phyloP scores from a whole-genome alignment of 2,797 vertebrate species.

The Eutrigla gurnardus region DNA sequence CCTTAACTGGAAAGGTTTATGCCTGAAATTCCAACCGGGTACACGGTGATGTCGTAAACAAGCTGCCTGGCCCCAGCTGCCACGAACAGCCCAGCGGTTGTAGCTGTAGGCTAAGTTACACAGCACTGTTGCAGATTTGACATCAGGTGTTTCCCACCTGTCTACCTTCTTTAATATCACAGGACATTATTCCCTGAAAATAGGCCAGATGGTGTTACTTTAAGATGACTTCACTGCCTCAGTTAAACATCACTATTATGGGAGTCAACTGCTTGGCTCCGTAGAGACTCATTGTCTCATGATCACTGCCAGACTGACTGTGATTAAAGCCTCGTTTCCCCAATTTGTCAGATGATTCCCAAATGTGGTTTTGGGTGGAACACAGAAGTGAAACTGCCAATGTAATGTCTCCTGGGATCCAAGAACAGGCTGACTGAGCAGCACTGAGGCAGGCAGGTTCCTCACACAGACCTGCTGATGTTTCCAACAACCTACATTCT shows the following conservation, averaged over 20 bases:
- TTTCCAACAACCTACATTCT: neutral
- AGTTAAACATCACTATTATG: neutral
- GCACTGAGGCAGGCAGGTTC: conserved; percentile 19
- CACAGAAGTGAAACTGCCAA: conserved; percentile 70
- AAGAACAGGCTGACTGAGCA: conserved; percentile 35
- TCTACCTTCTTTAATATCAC: neutral
- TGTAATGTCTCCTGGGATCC: conserved; percentile 42
- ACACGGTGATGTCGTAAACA: conserved; percentile 42
- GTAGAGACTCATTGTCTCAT: neutral
- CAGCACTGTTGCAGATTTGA: neutral
- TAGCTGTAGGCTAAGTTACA: conserved; percentile 13
- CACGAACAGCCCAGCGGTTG: conserved; percentile 5
- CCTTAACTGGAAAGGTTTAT: neutral
- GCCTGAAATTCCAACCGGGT: neutral
- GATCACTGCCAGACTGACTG: neutral
- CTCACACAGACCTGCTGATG: neutral
- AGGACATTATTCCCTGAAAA: no score
- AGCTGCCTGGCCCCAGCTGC: conserved; percentile 24
- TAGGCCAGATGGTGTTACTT: neutral
- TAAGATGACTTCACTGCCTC: neutral
- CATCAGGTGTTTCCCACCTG: neutral
- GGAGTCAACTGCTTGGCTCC: fast-evolving
- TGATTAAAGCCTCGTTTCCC: neutral
- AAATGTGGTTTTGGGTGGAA: neutral
- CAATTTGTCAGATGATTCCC: conserved; percentile 7